Evolutionary conservation across 2,113 vertebrate genomes (phyloP).

Genomic region (Dendropsophus ebraccatus): DNA sequence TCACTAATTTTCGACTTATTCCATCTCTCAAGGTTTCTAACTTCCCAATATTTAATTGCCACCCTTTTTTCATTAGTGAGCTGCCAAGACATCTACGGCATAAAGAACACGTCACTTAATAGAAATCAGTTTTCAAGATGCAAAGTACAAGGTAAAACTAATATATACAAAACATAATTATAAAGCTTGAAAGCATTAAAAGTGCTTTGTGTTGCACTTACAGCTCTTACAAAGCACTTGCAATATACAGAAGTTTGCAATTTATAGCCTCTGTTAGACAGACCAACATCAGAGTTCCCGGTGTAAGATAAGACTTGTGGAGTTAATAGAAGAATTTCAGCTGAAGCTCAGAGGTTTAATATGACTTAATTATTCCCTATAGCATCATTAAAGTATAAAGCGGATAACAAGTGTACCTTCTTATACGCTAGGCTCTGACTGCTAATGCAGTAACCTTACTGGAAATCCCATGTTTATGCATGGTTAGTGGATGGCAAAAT

Average conservation of each 20-base stretch:
- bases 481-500: not conserved
- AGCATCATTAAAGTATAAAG: conserved; percentile 17
- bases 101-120: not conserved
- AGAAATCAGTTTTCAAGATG: not conserved
- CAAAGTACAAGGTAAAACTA: not conserved
- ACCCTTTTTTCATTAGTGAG: not conserved
- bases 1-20: no score
- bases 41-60: not conserved
- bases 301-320: not conserved
- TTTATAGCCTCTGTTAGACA: conserved; percentile 6
- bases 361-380: conserved; percentile 39
- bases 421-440: not conserved
- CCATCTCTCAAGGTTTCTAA: no score
- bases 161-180: conserved; percentile 1
- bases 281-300: conserved; percentile 7
- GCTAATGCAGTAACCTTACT: not conserved
- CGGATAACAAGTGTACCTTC: conserved; percentile 3
- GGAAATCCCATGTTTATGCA: not conserved
- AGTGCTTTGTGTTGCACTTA: not conserved
- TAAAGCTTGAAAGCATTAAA: not conserved
- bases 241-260: not conserved
- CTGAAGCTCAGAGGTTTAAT: conserved; percentile 11
- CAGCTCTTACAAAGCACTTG: conserved; percentile 18
- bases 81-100: not conserved
- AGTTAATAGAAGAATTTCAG: conserved; percentile 20